Percentiles rank a stretch among this genome's conserved stretches.
Conservation (phyloP, 1,140 invertebrate genomes). For the Adelges cooleyi region DNA sequence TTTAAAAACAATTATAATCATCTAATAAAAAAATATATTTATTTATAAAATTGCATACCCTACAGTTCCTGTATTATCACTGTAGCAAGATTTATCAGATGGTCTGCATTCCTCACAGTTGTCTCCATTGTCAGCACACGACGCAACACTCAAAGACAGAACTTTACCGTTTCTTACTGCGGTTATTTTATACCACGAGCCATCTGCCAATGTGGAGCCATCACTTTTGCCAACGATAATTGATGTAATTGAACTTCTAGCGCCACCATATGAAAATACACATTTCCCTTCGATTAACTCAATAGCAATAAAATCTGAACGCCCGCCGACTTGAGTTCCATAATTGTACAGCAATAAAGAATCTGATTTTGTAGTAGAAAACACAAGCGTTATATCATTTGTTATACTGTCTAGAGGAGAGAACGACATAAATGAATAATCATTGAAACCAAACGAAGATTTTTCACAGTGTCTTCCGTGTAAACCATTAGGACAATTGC, state of each 20-base stretch:
- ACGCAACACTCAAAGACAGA: constrained; percentile 66
- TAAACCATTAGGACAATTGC: constrained; percentile 72
- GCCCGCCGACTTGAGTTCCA: constrained; percentile 67
- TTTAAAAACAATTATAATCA: neutral
- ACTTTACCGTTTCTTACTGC: constrained; percentile 78
- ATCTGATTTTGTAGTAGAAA: constrained; percentile 78
- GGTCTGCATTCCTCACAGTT: constrained; percentile 71
- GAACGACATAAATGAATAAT: constrained; percentile 81
- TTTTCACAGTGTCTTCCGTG: constrained; percentile 84
- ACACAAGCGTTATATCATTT: constrained; percentile 81
- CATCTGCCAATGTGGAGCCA: constrained; percentile 58
- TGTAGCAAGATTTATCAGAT: constrained; percentile 66
- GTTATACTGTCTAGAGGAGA: constrained; percentile 69
- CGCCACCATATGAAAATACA: constrained; percentile 78
- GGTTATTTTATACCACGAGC: constrained; percentile 81
- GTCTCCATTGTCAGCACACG: constrained; percentile 73
- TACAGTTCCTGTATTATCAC: constrained; percentile 67
- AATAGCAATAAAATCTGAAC: constrained; percentile 84
- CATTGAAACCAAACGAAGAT: constrained; percentile 76
- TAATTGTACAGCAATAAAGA: constrained; percentile 82
- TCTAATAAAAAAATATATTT: neutral
- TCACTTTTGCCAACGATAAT: constrained; percentile 51
- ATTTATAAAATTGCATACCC: constrained; percentile 49
- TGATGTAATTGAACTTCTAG: constrained; percentile 69
- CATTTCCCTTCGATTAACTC: constrained; percentile 72